phyloP scores from a whole-genome alignment of 2,113 vertebrate species.

The Engystomops pustulosus region DNA sequence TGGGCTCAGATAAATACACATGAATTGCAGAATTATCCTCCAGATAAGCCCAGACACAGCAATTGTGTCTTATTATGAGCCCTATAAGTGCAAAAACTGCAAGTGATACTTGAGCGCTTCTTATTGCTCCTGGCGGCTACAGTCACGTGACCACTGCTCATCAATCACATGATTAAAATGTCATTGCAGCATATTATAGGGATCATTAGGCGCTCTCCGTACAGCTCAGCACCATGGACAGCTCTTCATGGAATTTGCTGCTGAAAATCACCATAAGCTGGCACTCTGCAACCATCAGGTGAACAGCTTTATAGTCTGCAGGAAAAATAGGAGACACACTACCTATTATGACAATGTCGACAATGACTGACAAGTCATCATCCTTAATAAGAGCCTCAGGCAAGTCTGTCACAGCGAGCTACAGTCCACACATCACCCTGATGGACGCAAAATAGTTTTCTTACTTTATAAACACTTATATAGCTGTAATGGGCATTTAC shows the following conservation, averaged over 20 bases:
- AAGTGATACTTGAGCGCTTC: background rate
- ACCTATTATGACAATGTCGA: background rate
- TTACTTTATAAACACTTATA: background rate
- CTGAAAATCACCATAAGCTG: background rate
- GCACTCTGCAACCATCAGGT: background rate
- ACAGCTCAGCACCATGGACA: conserved; percentile 20
- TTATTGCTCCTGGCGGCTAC: background rate
- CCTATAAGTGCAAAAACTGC: background rate
- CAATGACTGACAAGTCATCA: conserved; percentile 17
- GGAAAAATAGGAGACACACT: background rate
- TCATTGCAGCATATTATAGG: conserved; percentile 17
- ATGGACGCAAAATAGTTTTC: background rate
- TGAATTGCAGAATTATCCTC: background rate
- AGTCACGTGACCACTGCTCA: background rate
- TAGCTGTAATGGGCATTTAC: background rate
- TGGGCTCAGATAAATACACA: background rate
- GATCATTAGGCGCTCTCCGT: conserved; percentile 9
- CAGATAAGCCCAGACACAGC: background rate
- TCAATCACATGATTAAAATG: conserved; percentile 43
- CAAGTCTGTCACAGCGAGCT: background rate
- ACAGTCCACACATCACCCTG: background rate
- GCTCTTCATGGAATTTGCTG: background rate
- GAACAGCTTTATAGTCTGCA: background rate
- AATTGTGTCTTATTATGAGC: background rate
- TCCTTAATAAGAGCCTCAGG: conserved; percentile 19